Conservation (phyloP, 1,140 invertebrate genomes). For the Nasonia giraulti region DNA sequence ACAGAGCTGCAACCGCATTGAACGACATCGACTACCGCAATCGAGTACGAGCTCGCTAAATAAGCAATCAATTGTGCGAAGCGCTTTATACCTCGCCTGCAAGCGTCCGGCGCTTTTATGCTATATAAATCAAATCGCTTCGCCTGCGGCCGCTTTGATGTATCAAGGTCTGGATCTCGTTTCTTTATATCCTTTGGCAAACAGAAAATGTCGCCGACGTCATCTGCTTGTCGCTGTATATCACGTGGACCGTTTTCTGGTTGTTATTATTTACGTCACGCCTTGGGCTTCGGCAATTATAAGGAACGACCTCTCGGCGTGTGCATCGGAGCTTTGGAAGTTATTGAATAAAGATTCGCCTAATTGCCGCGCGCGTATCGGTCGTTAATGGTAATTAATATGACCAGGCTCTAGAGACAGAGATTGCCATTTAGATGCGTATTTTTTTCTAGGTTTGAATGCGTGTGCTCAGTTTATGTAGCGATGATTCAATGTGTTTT, state of each 20-base stretch:
- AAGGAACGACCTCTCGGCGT: neutral
- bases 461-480: too few species aligned
- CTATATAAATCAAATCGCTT: too few species aligned
- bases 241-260: neutral
- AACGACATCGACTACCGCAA: neutral
- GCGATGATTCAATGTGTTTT: too few species aligned
- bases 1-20: neutral
- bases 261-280: neutral
- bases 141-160: too few species aligned
- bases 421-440: too few species aligned
- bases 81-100: neutral
- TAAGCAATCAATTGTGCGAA: slow-evolving; percentile 20
- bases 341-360: neutral
- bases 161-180: too few species aligned
- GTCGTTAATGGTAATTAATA: neutral
- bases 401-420: neutral
- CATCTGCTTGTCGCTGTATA: too few species aligned
- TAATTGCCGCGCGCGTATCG: neutral
- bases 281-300: neutral
- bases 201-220: too few species aligned
- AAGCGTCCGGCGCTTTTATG: too few species aligned
- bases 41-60: slow-evolving; percentile 2
- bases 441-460: too few species aligned
- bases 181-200: too few species aligned
- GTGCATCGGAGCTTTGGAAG: neutral